These are phyloP conservation scores for Agonum fuliginosum DNA, from an alignment of 2,888 invertebrate species.

Conservation along the genomic window DNA sequence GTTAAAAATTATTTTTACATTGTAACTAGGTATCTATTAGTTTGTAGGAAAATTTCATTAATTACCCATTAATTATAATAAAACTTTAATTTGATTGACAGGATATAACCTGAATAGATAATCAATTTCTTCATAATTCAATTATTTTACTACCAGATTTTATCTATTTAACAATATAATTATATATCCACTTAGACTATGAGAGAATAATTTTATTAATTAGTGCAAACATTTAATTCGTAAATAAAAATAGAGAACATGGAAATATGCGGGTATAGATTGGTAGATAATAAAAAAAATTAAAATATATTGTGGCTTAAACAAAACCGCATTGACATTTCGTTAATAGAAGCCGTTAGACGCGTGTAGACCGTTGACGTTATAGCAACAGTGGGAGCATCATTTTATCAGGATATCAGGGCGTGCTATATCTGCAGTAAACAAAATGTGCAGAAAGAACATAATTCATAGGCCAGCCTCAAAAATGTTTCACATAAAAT, in stretches of 20 bases:
- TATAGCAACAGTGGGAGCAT: conserved; percentile 42
- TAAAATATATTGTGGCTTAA: too few species aligned
- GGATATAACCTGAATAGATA: conserved; percentile 43
- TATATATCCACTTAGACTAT: too few species aligned
- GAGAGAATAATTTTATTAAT: too few species aligned
- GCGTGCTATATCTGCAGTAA: conserved; percentile 7
- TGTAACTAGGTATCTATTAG: neutral
- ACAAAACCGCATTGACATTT: conserved; percentile 44
- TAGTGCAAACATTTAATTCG: too few species aligned
- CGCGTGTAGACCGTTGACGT: too few species aligned
- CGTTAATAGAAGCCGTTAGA: conserved; percentile 36
- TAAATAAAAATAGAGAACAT: neutral
- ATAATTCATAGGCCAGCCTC: too few species aligned
- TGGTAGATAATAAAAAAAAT: conserved; percentile 15
- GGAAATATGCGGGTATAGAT: conserved; percentile 6
- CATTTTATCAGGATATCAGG: neutral
- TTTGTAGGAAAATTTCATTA: neutral
- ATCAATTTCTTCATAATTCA: conserved; percentile 17
- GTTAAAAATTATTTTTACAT: too few species aligned
- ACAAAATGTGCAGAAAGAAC: too few species aligned
- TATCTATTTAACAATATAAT: conserved; percentile 5
- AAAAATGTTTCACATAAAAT: too few species aligned
- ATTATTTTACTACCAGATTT: conserved; percentile 5
- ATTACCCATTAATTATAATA: conserved; percentile 4
- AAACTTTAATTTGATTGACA: conserved; percentile 13